phyloP scores from a whole-genome alignment of 2,797 vertebrate genomes.

The Adrianichthys oophorus region DNA sequence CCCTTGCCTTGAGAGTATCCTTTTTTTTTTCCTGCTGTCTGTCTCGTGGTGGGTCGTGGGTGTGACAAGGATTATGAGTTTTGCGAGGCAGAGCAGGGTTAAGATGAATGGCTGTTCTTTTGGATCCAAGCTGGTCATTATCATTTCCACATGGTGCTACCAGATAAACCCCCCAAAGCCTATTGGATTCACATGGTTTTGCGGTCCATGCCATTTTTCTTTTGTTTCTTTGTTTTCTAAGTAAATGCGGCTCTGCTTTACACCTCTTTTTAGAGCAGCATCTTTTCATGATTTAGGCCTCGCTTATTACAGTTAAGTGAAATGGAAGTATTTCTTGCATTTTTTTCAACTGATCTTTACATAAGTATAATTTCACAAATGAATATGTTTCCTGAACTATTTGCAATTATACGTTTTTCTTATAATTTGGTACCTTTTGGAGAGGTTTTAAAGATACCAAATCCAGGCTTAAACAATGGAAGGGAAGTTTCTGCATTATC shows the following conservation, averaged over 20 bases:
- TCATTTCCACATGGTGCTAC: constrained; percentile 80
- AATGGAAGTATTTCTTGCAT: not conserved
- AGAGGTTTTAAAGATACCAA: not conserved
- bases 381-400: too few relatives aligned
- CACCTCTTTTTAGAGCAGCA: constrained; percentile 27
- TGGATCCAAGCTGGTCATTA: constrained; percentile 83
- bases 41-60: constrained; percentile 76
- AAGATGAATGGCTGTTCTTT: constrained; percentile 86
- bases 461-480: not conserved
- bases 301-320: too few relatives aligned
- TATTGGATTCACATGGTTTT: constrained; percentile 76
- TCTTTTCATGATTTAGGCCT: not conserved
- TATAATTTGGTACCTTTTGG: not conserved
- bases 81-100: constrained; percentile 74
- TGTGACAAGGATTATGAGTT: constrained; percentile 84
- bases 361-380: not conserved
- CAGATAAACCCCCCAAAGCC: constrained; percentile 81
- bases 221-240: constrained; percentile 58
- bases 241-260: constrained; percentile 43
- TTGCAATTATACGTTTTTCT: too few relatives aligned
- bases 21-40: constrained; percentile 66
- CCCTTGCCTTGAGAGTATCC: constrained; percentile 75
- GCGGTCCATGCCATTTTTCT: constrained; percentile 61
- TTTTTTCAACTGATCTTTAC: not conserved
- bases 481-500: not conserved